Evolutionary conservation across 1,140 invertebrate genomes (phyloP), one percentile per base, ranked within the genome.

Genomic region (Aleiodes sp.): DNA sequence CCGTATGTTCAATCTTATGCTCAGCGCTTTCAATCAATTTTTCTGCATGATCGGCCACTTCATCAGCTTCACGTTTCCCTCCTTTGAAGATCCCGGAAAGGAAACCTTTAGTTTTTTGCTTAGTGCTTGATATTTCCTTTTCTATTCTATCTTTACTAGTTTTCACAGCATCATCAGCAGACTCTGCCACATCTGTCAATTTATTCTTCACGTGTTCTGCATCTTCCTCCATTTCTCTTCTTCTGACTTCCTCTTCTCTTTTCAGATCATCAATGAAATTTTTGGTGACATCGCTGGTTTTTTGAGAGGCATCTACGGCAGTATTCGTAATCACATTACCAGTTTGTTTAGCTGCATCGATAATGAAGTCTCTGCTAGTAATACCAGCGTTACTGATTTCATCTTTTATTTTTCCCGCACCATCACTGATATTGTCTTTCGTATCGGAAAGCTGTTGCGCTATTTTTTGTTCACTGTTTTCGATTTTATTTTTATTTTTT

Each of bases 91-190:
- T 72, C 0, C 75, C 79, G 0, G 77, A 77, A 0, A 80, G 65
- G 14, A 80, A 78, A 6, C 76, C 72, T 21, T 65, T 64, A 0
- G 65, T 29, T 67, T 83, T 83, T 0, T 82, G 82, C 6, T 82
- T 81, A 0, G 72, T 60, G 10, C 68, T 70, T 28, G 70, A 69
- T 7, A 46, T 72, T 70, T 72, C 77, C 29, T 70, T 61, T 0
- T 21, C 71, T 4, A 57, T 37, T 59, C 56, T 74, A 41, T 75
- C 62, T 21, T 60, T 73, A 1, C 56, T 35, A 4, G 52, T 12
- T 0, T 68, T 52, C 3, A 52, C 46, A 7, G 59, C 66, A 14
- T 78, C 68, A 6, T 75, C 64, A 43, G 63, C 64, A 35, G 75
- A 63, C 21, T 74, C 71, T 4, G 37, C 39, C 43, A 31, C 60